Evolutionary conservation across 2,888 invertebrate genomes (phyloP).

Genomic region (Amiota mariae): DNA sequence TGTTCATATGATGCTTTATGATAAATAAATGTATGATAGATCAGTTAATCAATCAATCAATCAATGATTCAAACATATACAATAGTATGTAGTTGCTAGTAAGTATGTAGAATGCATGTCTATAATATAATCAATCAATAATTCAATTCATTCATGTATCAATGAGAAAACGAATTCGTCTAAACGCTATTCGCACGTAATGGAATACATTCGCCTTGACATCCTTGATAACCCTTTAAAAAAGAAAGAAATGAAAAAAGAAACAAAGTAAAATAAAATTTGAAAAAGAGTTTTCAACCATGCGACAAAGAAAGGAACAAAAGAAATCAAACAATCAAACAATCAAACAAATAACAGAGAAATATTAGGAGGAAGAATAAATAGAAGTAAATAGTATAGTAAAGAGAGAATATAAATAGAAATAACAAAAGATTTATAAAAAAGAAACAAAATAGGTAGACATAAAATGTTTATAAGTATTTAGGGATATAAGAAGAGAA

Average conservation of each 20-base stretch:
- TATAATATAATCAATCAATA: slow-evolving; percentile 16
- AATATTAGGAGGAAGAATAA: not conserved
- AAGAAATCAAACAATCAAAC: slow-evolving; percentile 14
- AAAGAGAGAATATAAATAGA: no score
- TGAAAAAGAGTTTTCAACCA: slow-evolving; percentile 41
- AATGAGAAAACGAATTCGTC: slow-evolving; percentile 49
- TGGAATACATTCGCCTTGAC: slow-evolving; percentile 78
- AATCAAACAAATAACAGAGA: slow-evolving; percentile 12
- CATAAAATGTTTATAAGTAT: not conserved
- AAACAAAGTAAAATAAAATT: slow-evolving; percentile 62
- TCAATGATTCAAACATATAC: not conserved
- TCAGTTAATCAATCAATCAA: slow-evolving; percentile 23
- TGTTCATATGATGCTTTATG: slow-evolving; percentile 3
- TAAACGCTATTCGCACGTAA: slow-evolving; percentile 77
- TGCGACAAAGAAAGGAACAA: not conserved
- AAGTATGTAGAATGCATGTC: no score
- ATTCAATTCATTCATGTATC: slow-evolving; percentile 37
- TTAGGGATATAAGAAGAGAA: not conserved
- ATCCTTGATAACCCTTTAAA: slow-evolving; percentile 74
- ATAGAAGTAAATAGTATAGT: not conserved
- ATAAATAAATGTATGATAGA: slow-evolving; percentile 4
- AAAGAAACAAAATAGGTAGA: not conserved
- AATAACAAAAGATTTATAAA: not conserved
- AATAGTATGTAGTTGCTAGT: no score
- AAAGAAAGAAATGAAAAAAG: slow-evolving; percentile 66